These are phyloP conservation scores for Semicossyphus pulcher DNA, from an alignment of 2,113 vertebrate genomes.

Conservation along the genomic window DNA sequence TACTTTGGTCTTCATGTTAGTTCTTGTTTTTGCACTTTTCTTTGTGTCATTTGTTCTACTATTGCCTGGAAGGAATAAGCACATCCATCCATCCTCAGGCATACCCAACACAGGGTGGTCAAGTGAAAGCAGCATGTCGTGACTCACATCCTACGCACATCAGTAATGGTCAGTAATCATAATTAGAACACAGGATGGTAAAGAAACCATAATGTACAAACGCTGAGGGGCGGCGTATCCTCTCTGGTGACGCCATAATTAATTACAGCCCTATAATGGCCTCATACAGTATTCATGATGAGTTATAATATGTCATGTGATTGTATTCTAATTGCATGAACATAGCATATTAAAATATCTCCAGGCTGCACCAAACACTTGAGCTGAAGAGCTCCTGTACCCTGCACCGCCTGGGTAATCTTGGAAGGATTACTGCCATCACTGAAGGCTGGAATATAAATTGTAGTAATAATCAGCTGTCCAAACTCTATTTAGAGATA, in stretches of 20 bases:
- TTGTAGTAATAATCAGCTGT: constrained; percentile 54
- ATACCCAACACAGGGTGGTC: neutral
- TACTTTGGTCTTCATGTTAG: no score
- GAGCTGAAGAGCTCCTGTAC: neutral
- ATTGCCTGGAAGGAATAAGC: no score
- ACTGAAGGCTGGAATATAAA: constrained; percentile 40
- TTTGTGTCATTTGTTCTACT: no score
- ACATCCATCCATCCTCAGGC: neutral
- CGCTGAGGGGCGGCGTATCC: constrained; percentile 12
- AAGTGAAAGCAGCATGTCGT: constrained; percentile 8
- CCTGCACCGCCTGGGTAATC: constrained; percentile 7
- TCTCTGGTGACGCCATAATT: constrained; percentile 33
- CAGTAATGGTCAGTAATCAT: constrained; percentile 23
- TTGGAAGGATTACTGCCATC: constrained; percentile 46
- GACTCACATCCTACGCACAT: neutral
- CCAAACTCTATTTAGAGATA: constrained; percentile 58
- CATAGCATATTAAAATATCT: constrained; percentile 1
- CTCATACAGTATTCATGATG: neutral
- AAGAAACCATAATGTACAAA: constrained; percentile 10
- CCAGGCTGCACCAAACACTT: constrained; percentile 7
- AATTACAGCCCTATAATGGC: constrained; percentile 12
- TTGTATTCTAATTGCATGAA: constrained; percentile 20
- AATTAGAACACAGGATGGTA: constrained; percentile 31
- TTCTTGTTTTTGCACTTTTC: no score
- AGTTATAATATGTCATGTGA: constrained; percentile 26